These are phyloP conservation scores for Paramormyrops kingsleyae DNA, from an alignment of 2,113 vertebrate species.

Conservation along the genomic window DNA sequence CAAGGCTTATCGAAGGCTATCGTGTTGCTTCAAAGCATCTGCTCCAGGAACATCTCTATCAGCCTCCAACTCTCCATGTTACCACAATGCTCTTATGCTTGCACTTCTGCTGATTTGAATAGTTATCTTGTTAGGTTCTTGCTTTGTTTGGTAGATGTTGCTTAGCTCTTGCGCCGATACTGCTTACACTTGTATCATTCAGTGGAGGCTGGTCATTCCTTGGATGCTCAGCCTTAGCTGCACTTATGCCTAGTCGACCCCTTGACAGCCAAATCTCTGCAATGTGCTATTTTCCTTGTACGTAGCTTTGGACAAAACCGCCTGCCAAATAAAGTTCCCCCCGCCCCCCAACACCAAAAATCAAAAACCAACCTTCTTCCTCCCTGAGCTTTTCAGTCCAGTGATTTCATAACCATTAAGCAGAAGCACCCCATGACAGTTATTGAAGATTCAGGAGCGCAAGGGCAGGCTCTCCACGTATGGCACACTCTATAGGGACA, in stretches of 20 bases:
- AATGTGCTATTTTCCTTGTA: neutral
- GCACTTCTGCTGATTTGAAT: neutral
- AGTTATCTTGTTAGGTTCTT: neutral
- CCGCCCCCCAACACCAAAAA: neutral
- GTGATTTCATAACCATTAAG: neutral
- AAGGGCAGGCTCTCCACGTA: neutral
- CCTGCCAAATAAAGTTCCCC: neutral
- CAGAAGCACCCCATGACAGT: neutral
- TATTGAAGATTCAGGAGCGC: neutral
- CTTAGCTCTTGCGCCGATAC: too few species aligned
- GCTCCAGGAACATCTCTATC: neutral
- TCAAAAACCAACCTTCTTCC: neutral
- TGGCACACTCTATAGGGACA: neutral
- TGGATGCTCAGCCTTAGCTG: neutral
- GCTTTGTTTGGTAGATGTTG: neutral
- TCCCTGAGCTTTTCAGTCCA: neutral
- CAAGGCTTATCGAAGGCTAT: neutral
- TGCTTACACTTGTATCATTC: neutral
- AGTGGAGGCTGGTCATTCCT: neutral
- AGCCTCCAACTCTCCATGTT: neutral
- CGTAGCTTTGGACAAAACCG: neutral
- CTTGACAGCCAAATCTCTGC: neutral
- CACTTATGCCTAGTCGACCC: neutral
- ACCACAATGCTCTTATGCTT: neutral
- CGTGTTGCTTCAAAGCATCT: neutral